A percentile compares a stretch with the other conserved stretches of the same genome.
These are phyloP conservation scores for Tolmerus cingulatus DNA, from an alignment of 2,888 invertebrate species.

Conservation along the genomic window DNA sequence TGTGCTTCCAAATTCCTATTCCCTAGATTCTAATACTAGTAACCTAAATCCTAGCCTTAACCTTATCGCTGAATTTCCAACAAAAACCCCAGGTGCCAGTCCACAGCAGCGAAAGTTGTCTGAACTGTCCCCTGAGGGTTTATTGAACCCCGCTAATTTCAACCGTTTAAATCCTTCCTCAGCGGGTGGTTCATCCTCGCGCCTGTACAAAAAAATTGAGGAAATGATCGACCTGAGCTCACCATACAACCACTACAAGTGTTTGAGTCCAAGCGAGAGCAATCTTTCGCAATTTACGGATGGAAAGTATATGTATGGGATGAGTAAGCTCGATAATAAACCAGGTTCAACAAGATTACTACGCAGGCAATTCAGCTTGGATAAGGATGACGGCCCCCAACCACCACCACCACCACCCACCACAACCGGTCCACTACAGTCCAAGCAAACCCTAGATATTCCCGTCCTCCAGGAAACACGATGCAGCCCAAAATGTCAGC, in stretches of 20 bases:
- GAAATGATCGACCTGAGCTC: constrained; percentile 72
- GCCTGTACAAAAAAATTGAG: constrained; percentile 62
- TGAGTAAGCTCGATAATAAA: constrained; percentile 56
- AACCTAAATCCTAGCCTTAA: constrained; percentile 58
- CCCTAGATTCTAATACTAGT: constrained; percentile 61
- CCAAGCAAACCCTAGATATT: constrained; percentile 57
- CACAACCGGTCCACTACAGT: constrained; percentile 20
- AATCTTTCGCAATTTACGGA: constrained; percentile 61
- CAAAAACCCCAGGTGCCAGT: constrained; percentile 48
- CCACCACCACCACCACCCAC: constrained; percentile 51
- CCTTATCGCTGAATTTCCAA: constrained; percentile 38
- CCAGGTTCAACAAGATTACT: constrained; percentile 66
- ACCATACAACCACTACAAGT: constrained; percentile 79
- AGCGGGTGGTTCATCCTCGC: constrained; percentile 60
- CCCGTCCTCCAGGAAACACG: constrained; percentile 60
- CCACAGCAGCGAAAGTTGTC: constrained; percentile 58
- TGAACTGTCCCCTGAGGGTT: constrained; percentile 60
- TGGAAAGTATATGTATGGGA: constrained; percentile 59
- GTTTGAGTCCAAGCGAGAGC: constrained; percentile 71
- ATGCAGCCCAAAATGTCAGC: constrained; percentile 54
- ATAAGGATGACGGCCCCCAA: constrained; percentile 70
- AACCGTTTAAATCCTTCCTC: constrained; percentile 57
- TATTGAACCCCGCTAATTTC: constrained; percentile 60
- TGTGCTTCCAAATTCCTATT: constrained; percentile 59
- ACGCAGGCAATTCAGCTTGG: constrained; percentile 74